Conservation (phyloP, 2,888 invertebrate genomes). For the Volucella bombylans region DNA sequence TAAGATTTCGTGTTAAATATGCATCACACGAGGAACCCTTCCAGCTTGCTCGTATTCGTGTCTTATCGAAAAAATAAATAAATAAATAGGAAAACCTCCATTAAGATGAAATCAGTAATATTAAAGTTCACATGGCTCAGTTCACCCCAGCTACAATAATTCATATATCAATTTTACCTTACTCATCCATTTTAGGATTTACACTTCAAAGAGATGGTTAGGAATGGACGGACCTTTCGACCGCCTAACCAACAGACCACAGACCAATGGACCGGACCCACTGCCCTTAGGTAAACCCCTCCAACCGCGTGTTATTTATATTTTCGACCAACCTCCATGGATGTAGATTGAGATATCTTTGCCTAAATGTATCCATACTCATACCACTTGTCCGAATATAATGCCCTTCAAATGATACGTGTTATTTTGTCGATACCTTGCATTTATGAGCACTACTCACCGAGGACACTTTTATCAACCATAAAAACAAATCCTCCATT, state of each 20-base stretch:
- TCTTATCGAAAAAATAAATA: too few relatives aligned
- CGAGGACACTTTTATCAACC: neutral
- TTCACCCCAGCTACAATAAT: neutral
- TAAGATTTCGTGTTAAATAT: neutral
- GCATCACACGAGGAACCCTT: neutral
- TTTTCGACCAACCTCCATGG: neutral
- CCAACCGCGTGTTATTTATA: conserved; percentile 33
- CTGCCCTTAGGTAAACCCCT: conserved; percentile 10
- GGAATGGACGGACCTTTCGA: too few relatives aligned
- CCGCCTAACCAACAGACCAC: too few relatives aligned
- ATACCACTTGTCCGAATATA: neutral
- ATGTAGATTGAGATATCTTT: too few relatives aligned
- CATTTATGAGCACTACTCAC: conserved; percentile 6
- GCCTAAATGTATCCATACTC: neutral
- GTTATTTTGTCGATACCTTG: neutral
- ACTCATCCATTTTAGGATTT: conserved; percentile 5
- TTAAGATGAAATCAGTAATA: neutral
- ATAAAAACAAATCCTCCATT: too few relatives aligned
- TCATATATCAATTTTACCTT: neutral
- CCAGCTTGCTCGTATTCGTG: neutral
- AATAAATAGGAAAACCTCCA: neutral
- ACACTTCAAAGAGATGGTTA: conserved; percentile 25
- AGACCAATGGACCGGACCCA: neutral
- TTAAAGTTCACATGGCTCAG: conserved; percentile 15
- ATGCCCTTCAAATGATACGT: neutral